Evolutionary conservation across 2,797 vertebrate genomes (phyloP).

Genomic region (Tenualosa ilisha): DNA sequence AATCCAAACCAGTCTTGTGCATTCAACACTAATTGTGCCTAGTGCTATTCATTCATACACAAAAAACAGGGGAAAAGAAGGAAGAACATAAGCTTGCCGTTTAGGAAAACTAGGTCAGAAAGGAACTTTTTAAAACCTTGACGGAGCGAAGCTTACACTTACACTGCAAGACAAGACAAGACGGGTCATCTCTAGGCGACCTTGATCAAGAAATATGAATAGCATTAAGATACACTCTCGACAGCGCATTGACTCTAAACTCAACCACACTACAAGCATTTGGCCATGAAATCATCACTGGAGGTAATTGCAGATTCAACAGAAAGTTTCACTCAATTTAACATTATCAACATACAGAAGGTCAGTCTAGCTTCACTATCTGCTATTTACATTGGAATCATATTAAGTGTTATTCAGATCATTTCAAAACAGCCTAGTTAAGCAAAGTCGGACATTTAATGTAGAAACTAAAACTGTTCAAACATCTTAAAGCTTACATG

Average conservation of each 20-base stretch:
- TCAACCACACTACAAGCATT: background rate
- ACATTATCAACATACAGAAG: background rate
- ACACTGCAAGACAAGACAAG: conserved; percentile 24
- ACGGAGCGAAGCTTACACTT: background rate
- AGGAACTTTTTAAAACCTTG: background rate
- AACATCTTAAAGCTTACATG: background rate
- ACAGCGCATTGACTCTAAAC: background rate
- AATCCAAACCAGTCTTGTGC: conserved; percentile 46
- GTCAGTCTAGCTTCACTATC: background rate
- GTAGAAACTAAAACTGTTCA: background rate
- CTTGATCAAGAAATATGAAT: background rate
- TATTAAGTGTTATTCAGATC: background rate
- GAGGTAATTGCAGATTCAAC: background rate
- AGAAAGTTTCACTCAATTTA: background rate
- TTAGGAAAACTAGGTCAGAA: conserved; percentile 45
- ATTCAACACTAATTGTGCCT: conserved; percentile 47
- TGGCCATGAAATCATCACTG: background rate
- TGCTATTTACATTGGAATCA: background rate
- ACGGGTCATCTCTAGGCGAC: conserved; percentile 26
- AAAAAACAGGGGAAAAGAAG: conserved; percentile 32
- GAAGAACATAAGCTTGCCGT: conserved; percentile 37
- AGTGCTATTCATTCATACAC: conserved; percentile 37
- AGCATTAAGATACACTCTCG: background rate
- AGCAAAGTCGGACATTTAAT: background rate
- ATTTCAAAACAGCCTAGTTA: background rate